Conservation (phyloP, 2,113 vertebrate species). For the Lepisosteus osseus region DNA sequence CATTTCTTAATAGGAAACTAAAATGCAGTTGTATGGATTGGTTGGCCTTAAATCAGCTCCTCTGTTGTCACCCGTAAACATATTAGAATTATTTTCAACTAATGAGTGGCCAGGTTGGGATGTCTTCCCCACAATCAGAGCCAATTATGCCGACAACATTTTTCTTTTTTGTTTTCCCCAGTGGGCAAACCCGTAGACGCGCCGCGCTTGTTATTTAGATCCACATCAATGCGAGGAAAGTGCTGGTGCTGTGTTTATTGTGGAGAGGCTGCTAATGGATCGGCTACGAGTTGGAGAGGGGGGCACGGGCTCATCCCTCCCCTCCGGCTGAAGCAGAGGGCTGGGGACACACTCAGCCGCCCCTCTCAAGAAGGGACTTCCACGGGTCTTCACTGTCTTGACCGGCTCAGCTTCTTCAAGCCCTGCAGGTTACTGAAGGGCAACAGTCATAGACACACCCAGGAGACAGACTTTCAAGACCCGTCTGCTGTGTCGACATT, state of each 20-base stretch:
- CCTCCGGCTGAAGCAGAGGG: too few species aligned
- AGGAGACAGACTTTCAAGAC: too few species aligned
- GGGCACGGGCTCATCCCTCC: background rate
- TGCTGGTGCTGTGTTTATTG: constrained; percentile 6
- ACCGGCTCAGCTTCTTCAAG: background rate
- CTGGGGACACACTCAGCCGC: too few species aligned
- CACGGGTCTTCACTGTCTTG: too few species aligned
- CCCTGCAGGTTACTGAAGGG: too few species aligned
- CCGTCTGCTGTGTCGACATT: too few species aligned
- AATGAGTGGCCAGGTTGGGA: constrained; percentile 4
- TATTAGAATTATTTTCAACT: constrained; percentile 25
- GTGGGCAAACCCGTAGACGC: background rate
- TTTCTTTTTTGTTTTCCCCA: background rate
- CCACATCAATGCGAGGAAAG: background rate
- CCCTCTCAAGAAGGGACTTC: too few species aligned
- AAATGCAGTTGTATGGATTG: constrained; percentile 47
- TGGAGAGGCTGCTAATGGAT: constrained; percentile 3
- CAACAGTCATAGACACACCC: too few species aligned
- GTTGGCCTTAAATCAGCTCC: constrained; percentile 43
- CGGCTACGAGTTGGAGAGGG: background rate
- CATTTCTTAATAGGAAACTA: constrained; percentile 51
- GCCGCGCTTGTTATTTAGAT: constrained; percentile 10
- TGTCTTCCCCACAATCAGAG: constrained; percentile 10
- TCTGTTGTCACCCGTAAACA: constrained; percentile 37
- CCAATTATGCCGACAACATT: constrained; percentile 10